Evolutionary conservation across 92 coral and sea anemone genomes (phyloP).

Genomic region (Pocillopora grandis): DNA sequence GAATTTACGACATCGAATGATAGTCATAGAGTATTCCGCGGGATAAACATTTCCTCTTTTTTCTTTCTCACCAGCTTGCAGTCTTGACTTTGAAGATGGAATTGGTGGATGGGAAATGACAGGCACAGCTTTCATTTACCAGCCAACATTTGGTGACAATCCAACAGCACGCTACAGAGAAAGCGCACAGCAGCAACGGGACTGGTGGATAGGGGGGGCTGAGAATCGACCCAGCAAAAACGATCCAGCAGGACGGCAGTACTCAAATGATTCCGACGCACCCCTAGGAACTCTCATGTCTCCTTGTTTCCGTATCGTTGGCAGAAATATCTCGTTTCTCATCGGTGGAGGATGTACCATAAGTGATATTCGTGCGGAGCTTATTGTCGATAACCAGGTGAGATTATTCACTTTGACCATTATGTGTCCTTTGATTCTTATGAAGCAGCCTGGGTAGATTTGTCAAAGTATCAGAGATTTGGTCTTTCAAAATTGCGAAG

Average conservation of each 20-base stretch:
- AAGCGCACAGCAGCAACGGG: constrained; percentile 47
- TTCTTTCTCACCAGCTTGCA: constrained; percentile 13
- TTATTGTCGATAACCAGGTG: constrained; percentile 22
- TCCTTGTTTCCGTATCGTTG: constrained; percentile 46
- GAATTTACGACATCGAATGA: neutral
- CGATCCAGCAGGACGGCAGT: constrained; percentile 21
- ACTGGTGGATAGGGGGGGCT: constrained; percentile 73
- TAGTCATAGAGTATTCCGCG: too few relatives aligned
- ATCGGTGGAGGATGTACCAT: constrained; percentile 10
- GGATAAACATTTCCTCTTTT: too few relatives aligned
- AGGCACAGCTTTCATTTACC: constrained; percentile 58
- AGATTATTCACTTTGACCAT: neutral
- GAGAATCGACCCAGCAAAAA: constrained; percentile 51
- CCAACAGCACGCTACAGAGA: constrained; percentile 45
- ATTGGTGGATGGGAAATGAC: constrained; percentile 44
- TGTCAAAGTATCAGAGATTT: too few relatives aligned
- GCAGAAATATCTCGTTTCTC: constrained; percentile 44
- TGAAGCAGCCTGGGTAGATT: too few relatives aligned
- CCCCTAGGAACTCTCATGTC: constrained; percentile 58
- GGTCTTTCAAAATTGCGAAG: too few relatives aligned
- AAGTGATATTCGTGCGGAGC: constrained; percentile 46
- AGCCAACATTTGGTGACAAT: constrained; percentile 66
- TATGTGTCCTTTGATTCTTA: neutral
- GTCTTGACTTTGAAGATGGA: constrained; percentile 63
- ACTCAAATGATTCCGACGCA: constrained; percentile 29